A percentile compares a stretch with the other conserved stretches of the same genome.
Evolutionary conservation across 2,888 invertebrate genomes (phyloP).

Genomic region (Biston stratarius): DNA sequence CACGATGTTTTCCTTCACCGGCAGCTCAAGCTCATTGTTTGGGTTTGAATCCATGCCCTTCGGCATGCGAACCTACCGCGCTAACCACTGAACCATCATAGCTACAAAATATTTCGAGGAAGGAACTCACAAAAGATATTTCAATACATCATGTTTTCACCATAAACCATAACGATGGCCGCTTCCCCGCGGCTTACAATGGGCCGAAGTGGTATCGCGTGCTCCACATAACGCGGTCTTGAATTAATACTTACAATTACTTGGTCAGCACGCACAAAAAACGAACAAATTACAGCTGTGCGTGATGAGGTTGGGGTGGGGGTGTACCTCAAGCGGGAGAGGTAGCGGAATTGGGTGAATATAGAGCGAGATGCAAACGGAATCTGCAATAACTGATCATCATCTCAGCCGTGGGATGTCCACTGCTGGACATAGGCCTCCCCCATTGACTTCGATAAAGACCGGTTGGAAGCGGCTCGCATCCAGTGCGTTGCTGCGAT

Average conservation of each 20-base stretch:
- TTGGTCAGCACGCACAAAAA: slow-evolving; percentile 75
- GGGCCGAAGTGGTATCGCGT: slow-evolving; percentile 68
- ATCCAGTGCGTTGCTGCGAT: too few species aligned
- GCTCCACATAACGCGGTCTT: slow-evolving; percentile 64
- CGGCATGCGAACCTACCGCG: too few species aligned
- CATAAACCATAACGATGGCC: slow-evolving; percentile 22
- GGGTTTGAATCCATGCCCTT: too few species aligned
- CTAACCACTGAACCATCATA: too few species aligned
- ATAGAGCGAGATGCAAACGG: not conserved
- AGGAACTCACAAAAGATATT: not conserved
- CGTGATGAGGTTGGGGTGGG: slow-evolving; percentile 61
- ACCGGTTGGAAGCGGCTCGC: too few species aligned
- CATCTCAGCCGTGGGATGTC: too few species aligned
- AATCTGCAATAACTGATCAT: not conserved
- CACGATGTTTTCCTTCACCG: too few species aligned
- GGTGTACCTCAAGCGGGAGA: not conserved
- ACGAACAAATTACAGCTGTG: slow-evolving; percentile 77
- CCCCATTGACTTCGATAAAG: too few species aligned
- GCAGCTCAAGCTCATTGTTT: too few species aligned
- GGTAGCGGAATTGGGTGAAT: slow-evolving; percentile 22
- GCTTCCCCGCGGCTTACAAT: slow-evolving; percentile 1
- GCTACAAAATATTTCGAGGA: too few species aligned
- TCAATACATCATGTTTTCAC: slow-evolving; percentile 8
- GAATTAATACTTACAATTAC: slow-evolving; percentile 84
- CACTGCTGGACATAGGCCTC: too few species aligned